Conservation (phyloP, 2,888 invertebrate genomes). For the Stenodema calcarata region DNA sequence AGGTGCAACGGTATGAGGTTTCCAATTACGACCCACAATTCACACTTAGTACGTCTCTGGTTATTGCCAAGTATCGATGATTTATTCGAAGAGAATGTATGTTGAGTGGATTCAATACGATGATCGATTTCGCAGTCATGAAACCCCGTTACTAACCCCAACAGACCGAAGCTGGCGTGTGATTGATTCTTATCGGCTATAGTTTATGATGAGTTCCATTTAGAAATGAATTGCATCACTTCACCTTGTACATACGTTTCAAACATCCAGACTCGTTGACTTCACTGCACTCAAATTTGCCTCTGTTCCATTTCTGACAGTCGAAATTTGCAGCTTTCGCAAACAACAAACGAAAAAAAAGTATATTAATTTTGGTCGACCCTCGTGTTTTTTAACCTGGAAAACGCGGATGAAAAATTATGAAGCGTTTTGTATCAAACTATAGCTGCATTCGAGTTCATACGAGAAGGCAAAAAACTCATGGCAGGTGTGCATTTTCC, state of each 20-base stretch:
- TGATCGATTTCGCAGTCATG: too few relatives aligned
- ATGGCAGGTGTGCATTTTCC: background rate
- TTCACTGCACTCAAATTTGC: background rate
- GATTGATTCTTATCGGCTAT: background rate
- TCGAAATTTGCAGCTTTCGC: background rate
- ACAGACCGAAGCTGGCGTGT: background rate
- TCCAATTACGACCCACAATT: too few relatives aligned
- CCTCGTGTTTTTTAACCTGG: background rate
- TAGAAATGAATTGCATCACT: background rate
- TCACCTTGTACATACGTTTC: background rate
- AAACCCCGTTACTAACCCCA: too few relatives aligned
- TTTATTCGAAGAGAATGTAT: too few relatives aligned
- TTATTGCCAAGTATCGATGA: too few relatives aligned
- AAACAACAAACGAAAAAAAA: too few relatives aligned
- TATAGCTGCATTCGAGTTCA: background rate
- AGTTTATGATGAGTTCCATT: background rate
- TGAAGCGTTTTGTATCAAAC: background rate
- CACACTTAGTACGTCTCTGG: too few relatives aligned
- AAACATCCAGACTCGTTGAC: background rate
- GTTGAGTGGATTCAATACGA: too few relatives aligned
- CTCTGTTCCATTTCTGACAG: background rate
- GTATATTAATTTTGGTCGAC: too few relatives aligned
- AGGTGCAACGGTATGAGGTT: too few relatives aligned
- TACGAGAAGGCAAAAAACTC: background rate
- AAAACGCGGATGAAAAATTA: background rate